Conservation (phyloP, 2,113 vertebrate genomes). For the Accipiter cooperii region DNA sequence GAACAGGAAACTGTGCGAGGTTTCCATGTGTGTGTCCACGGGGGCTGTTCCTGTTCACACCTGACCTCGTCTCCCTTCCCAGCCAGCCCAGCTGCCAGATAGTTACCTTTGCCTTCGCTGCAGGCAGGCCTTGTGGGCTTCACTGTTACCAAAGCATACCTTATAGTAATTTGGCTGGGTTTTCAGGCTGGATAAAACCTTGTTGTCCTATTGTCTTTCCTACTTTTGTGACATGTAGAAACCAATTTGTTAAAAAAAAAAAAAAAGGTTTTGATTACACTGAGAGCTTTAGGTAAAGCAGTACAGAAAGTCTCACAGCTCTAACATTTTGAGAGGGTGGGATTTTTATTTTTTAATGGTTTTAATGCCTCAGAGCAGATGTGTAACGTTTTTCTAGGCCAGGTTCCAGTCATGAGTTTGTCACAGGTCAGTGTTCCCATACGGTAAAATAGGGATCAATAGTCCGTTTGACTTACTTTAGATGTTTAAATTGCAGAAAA, state of each 20-base stretch:
- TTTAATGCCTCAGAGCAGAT: neutral
- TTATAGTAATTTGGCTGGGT: neutral
- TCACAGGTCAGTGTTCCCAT: neutral
- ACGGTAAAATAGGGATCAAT: neutral
- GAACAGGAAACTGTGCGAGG: neutral
- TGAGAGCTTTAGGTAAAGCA: neutral
- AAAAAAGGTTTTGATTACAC: neutral
- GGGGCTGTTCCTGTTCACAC: conserved; percentile 22
- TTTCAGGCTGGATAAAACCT: neutral
- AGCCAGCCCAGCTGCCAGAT: neutral
- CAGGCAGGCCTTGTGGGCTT: neutral
- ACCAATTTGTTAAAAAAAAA: neutral
- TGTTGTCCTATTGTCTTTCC: neutral
- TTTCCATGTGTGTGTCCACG: neutral
- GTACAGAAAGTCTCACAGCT: neutral
- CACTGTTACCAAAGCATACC: neutral
- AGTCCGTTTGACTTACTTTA: neutral
- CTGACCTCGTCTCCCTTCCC: conserved; percentile 16
- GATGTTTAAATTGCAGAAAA: neutral
- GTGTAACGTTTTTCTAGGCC: neutral
- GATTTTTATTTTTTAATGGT: neutral
- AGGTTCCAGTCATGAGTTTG: neutral
- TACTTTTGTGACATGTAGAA: neutral
- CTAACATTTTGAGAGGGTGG: neutral
- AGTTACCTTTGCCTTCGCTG: neutral